A percentile compares a stretch with the other conserved stretches of the same genome.
Evolutionary conservation across 1,140 invertebrate genomes (phyloP).

Genomic region (Andrena cerasifolii): DNA sequence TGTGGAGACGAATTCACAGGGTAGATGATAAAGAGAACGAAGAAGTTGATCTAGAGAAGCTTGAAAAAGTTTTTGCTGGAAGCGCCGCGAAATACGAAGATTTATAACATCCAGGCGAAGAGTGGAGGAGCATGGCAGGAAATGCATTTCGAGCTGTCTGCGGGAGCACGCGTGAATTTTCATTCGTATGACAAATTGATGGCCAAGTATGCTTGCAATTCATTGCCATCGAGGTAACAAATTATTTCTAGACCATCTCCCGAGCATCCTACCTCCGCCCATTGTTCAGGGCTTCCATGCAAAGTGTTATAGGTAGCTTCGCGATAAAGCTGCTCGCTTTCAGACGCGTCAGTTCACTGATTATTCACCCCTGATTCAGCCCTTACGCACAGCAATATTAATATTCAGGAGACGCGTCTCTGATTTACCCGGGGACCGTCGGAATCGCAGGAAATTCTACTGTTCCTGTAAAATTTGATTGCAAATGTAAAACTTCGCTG

Average conservation of each 20-base stretch:
- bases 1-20: not conserved
- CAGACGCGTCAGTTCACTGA: too few species aligned
- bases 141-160: not conserved
- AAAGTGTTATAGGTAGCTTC: not conserved
- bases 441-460: slow-evolving; percentile 9
- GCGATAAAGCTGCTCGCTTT: not conserved
- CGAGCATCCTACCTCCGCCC: not conserved
- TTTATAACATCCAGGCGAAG: not conserved
- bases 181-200: slow-evolving; percentile 13
- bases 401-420: not conserved
- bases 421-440: too few species aligned
- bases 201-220: slow-evolving; percentile 1
- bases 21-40: not conserved
- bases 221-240: not conserved
- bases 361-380: too few species aligned
- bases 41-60: not conserved
- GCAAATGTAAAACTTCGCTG: slow-evolving; percentile 58
- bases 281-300: not conserved
- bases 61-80: not conserved
- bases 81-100: not conserved
- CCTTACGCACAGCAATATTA: too few species aligned
- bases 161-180: slow-evolving; percentile 13
- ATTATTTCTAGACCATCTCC: not conserved
- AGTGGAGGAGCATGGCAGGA: not conserved
- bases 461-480: slow-evolving; percentile 45